Percentiles rank a stretch among this genome's conserved stretches.
Evolutionary conservation across 2,113 vertebrate species (phyloP).

Genomic region (Polypterus senegalus): DNA sequence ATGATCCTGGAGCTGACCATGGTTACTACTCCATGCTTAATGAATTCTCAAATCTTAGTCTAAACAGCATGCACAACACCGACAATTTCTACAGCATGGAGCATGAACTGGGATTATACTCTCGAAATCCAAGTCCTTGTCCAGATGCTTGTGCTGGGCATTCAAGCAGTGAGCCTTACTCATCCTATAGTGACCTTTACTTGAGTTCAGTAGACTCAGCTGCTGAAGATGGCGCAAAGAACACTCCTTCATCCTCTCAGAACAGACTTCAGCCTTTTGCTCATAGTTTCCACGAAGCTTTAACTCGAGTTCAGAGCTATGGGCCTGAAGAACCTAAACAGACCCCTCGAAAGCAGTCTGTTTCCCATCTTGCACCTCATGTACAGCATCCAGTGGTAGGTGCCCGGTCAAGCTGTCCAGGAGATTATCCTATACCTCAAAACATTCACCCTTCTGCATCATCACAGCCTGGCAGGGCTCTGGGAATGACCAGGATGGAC

Average conservation of each 20-base stretch:
- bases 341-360: slow-evolving; percentile 65
- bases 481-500: slow-evolving; percentile 96
- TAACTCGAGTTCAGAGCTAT: slow-evolving; percentile 81
- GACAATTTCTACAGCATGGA: slow-evolving; percentile 87
- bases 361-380: slow-evolving; percentile 71
- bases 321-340: slow-evolving; percentile 86
- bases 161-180: slow-evolving; percentile 82
- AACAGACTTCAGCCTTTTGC: slow-evolving; percentile 74
- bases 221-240: slow-evolving; percentile 75
- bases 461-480: slow-evolving; percentile 76
- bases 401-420: slow-evolving; percentile 79
- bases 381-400: slow-evolving; percentile 69
- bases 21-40: slow-evolving; percentile 92
- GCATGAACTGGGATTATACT: slow-evolving; percentile 65
- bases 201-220: slow-evolving; percentile 75
- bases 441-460: slow-evolving; percentile 59
- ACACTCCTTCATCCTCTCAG: slow-evolving; percentile 66
- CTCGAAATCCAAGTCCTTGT: slow-evolving; percentile 74
- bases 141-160: slow-evolving; percentile 83
- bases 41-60: slow-evolving; percentile 87
- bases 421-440: slow-evolving; percentile 77
- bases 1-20: slow-evolving; percentile 76
- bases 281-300: slow-evolving; percentile 82
- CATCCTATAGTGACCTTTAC: slow-evolving; percentile 86
- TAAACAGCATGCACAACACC: slow-evolving; percentile 75